Base-by-base conservation (phyloP, 2,888 invertebrate genomes). In the Keiferia lycopersicella region DNA sequence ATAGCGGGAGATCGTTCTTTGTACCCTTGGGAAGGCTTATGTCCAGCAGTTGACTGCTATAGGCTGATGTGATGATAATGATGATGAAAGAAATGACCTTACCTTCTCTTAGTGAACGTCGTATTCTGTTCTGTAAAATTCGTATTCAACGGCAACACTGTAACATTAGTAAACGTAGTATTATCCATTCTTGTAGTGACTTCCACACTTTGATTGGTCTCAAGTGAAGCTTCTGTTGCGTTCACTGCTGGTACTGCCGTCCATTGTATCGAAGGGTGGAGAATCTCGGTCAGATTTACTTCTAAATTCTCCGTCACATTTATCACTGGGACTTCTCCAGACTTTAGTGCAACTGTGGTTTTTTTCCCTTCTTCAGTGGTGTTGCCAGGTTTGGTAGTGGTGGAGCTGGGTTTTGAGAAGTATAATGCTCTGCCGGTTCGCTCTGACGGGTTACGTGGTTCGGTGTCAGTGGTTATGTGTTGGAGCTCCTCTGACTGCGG, bases 381-480 rank as follows among this genome's bases (percentile, higher is more conserved):
- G 14, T 77, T 66, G 1, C 4, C 16, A 18, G 53, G 51, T 26
- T 26, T 62, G 62, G 62, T 20, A 4, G 51, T 62, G n/a, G 45
- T 51, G 14, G 83, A 80, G 22, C 14, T 30, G 30, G 83, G 81
- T 69, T 91, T 91, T 0, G 83, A 78, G 76, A 82, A 86, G 81
- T 91, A 90, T 86, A 89, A 82, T 65, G 91, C 91, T 65, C 86
- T 78, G 63, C 82, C 74, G 65, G 87, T 86, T 38, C 89, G 77
- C 3, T 87, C 88, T 0, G 80, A 70, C 64, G 73, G 79, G 30
- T 73, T 73, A 62, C 79, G 74, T 3, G 75, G 70, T 59, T 80
- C 80, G 1, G 74, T 63, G 58, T 85, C 83, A n/a, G 84, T 76
- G 51, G 77, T 78, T 30, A 82, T 73, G 68, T 80, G 82, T 61